These are phyloP conservation scores for Tragelaphus scriptus DNA, from an alignment of 2,113 vertebrate species.

Conservation along the genomic window DNA sequence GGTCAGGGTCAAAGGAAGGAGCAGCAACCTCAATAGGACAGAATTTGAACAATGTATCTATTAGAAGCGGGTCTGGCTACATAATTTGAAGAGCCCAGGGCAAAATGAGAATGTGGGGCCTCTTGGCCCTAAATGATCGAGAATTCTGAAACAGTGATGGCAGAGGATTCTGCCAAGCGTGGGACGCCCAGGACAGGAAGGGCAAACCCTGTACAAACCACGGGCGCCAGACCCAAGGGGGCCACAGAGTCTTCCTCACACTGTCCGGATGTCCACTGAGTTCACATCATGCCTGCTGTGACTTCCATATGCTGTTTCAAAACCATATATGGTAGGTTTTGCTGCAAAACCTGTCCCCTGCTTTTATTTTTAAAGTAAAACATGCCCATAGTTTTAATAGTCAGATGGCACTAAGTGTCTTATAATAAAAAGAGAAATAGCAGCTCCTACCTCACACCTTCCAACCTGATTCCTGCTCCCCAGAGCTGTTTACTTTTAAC, in stretches of 20 bases:
- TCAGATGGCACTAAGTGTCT: background rate
- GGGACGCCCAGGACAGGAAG: background rate
- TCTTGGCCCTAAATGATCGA: background rate
- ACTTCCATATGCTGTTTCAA: background rate
- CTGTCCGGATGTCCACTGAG: background rate
- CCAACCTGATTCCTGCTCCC: background rate
- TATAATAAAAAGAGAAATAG: background rate
- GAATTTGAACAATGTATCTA: background rate
- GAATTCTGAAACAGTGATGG: background rate
- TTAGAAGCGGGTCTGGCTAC: background rate
- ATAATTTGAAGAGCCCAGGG: background rate
- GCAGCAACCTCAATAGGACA: background rate
- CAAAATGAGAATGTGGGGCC: background rate
- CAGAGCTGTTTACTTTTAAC: background rate
- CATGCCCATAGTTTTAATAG: background rate
- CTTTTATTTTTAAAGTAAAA: slow-evolving; percentile 12
- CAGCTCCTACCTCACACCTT: background rate
- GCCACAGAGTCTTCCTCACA: background rate
- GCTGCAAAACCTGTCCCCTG: background rate
- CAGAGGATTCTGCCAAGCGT: rapidly evolving
- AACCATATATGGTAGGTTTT: background rate
- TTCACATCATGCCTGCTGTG: background rate
- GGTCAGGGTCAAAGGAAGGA: slow-evolving; percentile 45
- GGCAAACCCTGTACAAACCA: background rate
- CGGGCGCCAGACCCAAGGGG: background rate